Evolutionary conservation across 2,888 invertebrate species (phyloP), one percentile per base, ranked within the genome.

Genomic region (Drosophila ezoana): DNA sequence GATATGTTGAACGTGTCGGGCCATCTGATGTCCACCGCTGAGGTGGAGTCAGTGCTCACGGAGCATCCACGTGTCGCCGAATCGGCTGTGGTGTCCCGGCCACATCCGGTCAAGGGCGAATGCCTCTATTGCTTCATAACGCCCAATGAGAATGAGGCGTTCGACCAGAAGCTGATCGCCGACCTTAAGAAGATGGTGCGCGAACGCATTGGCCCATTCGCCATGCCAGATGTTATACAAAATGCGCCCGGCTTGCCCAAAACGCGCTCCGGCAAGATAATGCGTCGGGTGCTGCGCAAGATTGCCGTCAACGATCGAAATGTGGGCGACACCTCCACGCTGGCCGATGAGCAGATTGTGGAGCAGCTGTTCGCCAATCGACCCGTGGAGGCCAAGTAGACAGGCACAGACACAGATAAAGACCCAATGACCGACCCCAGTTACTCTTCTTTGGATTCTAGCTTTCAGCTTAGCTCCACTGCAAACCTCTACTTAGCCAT

Each of bases 1-100:
- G 99, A 99, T 92, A 98, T 99, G 98, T 93, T 99, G 79, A 99
- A 99, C 92, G 99, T 99, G 9, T 98, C 98, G 2, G 99, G 99
- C 0, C 99, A 99, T 93, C 93, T 99, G 58, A 96, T 99, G 95
- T 98, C 98, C 69, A 99, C 99, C 0, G 97, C 99, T 0, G 98
- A 99, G 93, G 96, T 97, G 0, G 97, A 97, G 91, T 95, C 96
- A 13, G 96, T 96, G 20, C 93, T 97, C 14, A 95, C 96, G 0
- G 96, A 96, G 90, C 96, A 97, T 90, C 92, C 93, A 0, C 93
- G 94, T 11, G 96, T 99, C 0, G 95, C 98, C 0, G 99, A 99
- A 92, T 97, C 99, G 0, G 99, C 99, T 0, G 99, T 98, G 0
- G 99, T 99, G 0, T 96, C 98, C 6, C 96, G 96, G 78, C 97